Conservation (phyloP, 2,888 invertebrate species). For the Empis stercorea region DNA sequence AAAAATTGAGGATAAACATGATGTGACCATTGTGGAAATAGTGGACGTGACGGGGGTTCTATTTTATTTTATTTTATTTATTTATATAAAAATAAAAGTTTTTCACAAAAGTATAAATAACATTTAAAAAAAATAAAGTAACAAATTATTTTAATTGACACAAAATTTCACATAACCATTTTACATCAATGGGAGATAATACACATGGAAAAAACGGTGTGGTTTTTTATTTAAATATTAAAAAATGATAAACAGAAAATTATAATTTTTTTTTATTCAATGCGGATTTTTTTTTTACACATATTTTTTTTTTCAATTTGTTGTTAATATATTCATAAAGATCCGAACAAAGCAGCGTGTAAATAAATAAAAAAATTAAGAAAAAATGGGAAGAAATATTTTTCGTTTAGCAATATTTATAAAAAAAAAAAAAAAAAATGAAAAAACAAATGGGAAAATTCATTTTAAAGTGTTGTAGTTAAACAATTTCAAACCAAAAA, state of each 20-base stretch:
- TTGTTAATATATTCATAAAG: slow-evolving; percentile 18
- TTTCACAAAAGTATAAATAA: background rate
- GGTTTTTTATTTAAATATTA: no score
- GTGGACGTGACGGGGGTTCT: slow-evolving; percentile 49
- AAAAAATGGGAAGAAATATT: slow-evolving; percentile 22
- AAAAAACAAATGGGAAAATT: slow-evolving; percentile 9
- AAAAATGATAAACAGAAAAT: no score
- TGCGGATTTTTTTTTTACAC: background rate
- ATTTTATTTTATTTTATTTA: slow-evolving; percentile 8
- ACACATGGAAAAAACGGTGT: no score
- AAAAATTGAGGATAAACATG: slow-evolving; percentile 90
- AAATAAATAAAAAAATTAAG: slow-evolving; percentile 28
- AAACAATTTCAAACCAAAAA: no score
- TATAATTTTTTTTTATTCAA: slow-evolving; percentile 5
- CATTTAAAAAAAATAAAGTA: no score
- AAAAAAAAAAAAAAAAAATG: no score
- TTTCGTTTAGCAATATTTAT: slow-evolving; percentile 27
- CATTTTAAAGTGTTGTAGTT: slow-evolving; percentile 1
- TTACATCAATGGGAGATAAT: no score
- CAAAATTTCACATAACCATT: no score
- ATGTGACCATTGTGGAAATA: slow-evolving; percentile 91
- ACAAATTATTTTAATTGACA: no score
- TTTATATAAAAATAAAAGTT: background rate
- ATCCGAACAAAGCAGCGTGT: slow-evolving; percentile 39
- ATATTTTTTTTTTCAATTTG: slow-evolving; percentile 12